phyloP scores from a whole-genome alignment of 1,140 invertebrate species.

The Maniola jurtina region DNA sequence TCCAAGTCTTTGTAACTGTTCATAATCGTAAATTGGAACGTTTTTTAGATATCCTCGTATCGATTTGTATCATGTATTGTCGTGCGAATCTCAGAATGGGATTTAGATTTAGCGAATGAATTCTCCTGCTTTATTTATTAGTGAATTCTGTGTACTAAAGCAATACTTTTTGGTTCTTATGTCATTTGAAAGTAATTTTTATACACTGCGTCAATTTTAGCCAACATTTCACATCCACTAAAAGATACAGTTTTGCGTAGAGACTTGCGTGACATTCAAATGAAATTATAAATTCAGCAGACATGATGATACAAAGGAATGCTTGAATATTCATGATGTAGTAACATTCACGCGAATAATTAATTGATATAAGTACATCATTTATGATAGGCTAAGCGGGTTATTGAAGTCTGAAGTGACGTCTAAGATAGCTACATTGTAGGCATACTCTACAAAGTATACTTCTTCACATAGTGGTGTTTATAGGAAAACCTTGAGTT shows the following conservation, averaged over 20 bases:
- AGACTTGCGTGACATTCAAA: slow-evolving; percentile 19
- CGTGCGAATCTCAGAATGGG: no score
- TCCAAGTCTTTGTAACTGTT: slow-evolving; percentile 1
- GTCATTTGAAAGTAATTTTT: not conserved
- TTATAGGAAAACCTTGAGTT: no score
- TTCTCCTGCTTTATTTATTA: not conserved
- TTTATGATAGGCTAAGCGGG: slow-evolving; percentile 43
- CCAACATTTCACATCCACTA: no score
- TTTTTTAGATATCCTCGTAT: not conserved
- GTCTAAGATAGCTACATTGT: not conserved
- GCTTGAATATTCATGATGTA: slow-evolving; percentile 56
- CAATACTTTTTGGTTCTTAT: not conserved
- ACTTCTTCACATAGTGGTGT: no score
- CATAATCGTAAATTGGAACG: not conserved
- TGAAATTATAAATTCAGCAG: slow-evolving; percentile 36
- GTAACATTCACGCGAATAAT: slow-evolving; percentile 57
- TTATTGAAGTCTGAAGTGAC: slow-evolving; percentile 36
- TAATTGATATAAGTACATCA: slow-evolving; percentile 56
- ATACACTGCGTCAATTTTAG: not conserved
- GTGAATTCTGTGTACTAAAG: not conserved
- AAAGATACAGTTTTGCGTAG: not conserved
- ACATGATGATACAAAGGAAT: slow-evolving; percentile 17
- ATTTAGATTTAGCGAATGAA: no score
- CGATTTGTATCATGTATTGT: not conserved
- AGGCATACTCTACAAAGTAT: not conserved